Base-by-base conservation (phyloP, 1,140 invertebrate genomes). In the Acromyrmex echinatior region DNA sequence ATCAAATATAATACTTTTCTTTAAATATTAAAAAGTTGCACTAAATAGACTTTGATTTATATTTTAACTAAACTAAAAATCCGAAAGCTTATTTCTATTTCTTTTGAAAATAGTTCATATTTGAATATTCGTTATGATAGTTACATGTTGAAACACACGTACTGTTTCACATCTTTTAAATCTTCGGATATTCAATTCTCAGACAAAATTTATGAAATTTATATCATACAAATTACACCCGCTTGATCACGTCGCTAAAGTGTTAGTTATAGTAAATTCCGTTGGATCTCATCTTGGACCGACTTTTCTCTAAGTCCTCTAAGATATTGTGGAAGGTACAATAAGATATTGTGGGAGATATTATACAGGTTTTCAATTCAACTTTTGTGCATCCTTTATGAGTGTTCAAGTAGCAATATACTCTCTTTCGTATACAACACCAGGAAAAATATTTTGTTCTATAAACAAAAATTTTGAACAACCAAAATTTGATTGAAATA, bases 301-400 rank as follows among this genome's bases (percentile, higher is more conserved):
- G 65, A 88, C 51, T 45, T 62, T 53, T 39, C 56, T 28, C 10
- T 25, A 45, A 76, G 87, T 53, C 28, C 49, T 28, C 14, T 25
- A 45, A 76, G 87, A 35, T 88, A 76, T 86, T 73, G 28, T 45
- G 60, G 14, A 16, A 71, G 35, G 63, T 76, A 88, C 25, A 25
- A 25, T 25, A 45, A 76, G 87, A 35, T 88, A 76, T 86, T 73
- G 28, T 45, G 60, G 14, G 14, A 71, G 35, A 71, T 76, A 88
- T 91, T 90, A 89, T 82, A 86, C 77, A 88, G 88, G 73, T 90
- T 82, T 70, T 53, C 68, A 86, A 86, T 85, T 86, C 76, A 70
- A 86, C 76, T 86, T 71, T 31, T 25, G 16, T 77, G 39, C 58
- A 39, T 78, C 88, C 82, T 86, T 84, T 76, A 60, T 49, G 73